Evolutionary conservation across 2,113 vertebrate species (phyloP).

Genomic region (Peromyscus leucopus): DNA sequence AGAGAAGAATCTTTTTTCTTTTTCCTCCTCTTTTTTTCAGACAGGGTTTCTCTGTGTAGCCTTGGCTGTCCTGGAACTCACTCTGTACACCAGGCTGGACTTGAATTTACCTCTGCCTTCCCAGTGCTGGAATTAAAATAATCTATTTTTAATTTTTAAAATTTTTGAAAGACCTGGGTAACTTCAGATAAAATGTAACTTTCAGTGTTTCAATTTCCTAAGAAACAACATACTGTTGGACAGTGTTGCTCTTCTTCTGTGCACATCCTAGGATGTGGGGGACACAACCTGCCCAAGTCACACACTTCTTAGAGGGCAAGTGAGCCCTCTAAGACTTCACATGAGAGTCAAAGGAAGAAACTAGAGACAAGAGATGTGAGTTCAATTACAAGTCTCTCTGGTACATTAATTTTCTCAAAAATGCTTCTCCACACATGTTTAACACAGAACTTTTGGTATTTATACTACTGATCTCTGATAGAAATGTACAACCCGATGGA

Average conservation of each 20-base stretch:
- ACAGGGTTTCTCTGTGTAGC: not conserved
- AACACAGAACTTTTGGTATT: not conserved
- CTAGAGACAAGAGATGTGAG: not conserved
- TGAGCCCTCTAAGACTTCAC: not conserved
- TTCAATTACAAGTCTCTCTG: not conserved
- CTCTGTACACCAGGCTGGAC: not conserved
- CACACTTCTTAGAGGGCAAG: not conserved
- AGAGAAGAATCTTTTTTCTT: not conserved
- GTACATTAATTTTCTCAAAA: not conserved
- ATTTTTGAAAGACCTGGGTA: not conserved
- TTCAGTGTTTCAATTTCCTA: not conserved
- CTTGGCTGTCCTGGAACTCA: not conserved
- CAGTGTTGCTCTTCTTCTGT: not conserved
- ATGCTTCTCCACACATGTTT: not conserved
- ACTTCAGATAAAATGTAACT: not conserved
- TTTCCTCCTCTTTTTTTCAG: not conserved
- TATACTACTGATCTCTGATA: conserved; percentile 16
- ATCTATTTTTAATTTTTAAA: not conserved
- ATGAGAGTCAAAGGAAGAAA: not conserved
- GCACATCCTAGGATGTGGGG: not conserved
- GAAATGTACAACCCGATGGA: not conserved
- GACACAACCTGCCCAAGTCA: not conserved
- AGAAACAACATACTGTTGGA: not conserved
- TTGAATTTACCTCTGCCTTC: not conserved
- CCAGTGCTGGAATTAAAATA: not conserved